Conservation (phyloP, 2,888 invertebrate species). For the Prenolepis imparis region DNA sequence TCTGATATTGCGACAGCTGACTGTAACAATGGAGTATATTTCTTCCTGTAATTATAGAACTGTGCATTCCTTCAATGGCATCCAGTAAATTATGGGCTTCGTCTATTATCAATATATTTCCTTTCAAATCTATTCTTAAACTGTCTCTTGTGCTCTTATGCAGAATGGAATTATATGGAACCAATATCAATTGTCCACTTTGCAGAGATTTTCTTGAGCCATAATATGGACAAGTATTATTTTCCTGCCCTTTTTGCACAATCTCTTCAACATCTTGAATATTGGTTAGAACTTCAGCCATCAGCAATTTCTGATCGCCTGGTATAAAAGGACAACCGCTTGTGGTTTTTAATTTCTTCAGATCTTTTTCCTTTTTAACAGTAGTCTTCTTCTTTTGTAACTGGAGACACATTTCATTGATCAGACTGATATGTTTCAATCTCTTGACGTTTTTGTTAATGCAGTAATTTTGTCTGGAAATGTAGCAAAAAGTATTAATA, state of each 20-base stretch:
- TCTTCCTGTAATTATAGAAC: conserved; percentile 90
- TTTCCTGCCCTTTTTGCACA: conserved; percentile 89
- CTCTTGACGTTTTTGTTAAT: conserved; percentile 93
- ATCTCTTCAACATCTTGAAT: conserved; percentile 96
- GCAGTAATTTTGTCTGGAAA: conserved; percentile 92
- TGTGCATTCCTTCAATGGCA: conserved; percentile 95
- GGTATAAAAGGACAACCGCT: conserved; percentile 89
- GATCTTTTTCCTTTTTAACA: conserved; percentile 88
- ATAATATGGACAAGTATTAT: conserved; percentile 97
- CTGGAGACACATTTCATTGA: conserved; percentile 96
- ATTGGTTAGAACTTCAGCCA: conserved; percentile 89
- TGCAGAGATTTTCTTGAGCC: conserved; percentile 93
- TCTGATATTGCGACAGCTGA: conserved; percentile 91
- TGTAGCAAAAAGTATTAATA: conserved; percentile 6
- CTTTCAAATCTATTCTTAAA: conserved; percentile 89
- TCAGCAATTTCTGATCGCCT: conserved; percentile 87
- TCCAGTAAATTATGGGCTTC: conserved; percentile 99
- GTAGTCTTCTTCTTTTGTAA: conserved; percentile 90
- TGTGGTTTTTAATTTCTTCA: conserved; percentile 89
- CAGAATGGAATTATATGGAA: conserved; percentile 93
- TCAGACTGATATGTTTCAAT: conserved; percentile 91
- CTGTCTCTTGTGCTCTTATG: conserved; percentile 91
- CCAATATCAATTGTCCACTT: conserved; percentile 93
- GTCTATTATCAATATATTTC: conserved; percentile 95
- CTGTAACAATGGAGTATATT: conserved; percentile 90